phyloP scores from a whole-genome alignment of 2,888 invertebrate species.

The Sphaeridia pumilis region DNA sequence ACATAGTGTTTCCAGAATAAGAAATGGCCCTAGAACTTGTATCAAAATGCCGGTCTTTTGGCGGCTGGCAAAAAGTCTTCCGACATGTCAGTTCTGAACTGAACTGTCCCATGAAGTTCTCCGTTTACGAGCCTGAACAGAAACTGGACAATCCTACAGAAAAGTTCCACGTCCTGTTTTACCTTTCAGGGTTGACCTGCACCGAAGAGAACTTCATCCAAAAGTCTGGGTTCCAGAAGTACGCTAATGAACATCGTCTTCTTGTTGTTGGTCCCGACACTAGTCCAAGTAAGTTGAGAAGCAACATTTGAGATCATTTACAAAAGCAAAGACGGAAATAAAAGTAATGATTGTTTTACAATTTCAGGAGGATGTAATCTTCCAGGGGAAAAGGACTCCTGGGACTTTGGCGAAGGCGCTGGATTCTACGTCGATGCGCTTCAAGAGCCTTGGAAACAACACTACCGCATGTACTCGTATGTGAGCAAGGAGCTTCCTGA shows the following conservation, averaged over 20 bases:
- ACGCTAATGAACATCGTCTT: conserved; percentile 73
- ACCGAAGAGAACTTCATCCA: conserved; percentile 90
- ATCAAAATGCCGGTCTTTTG: conserved; percentile 61
- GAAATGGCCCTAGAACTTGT: conserved; percentile 39
- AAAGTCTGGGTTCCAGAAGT: conserved; percentile 88
- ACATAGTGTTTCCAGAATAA: too few relatives aligned
- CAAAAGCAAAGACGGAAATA: too few relatives aligned
- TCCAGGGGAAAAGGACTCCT: conserved; percentile 78
- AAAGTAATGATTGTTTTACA: too few relatives aligned
- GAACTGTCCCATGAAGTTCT: conserved; percentile 86
- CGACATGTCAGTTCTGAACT: conserved; percentile 50
- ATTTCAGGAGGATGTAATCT: conserved; percentile 57
- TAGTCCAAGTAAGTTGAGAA: conserved; percentile 65
- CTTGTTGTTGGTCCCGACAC: conserved; percentile 91
- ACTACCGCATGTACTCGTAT: conserved; percentile 93
- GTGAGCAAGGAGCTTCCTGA: conserved; percentile 73
- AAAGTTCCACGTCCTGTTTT: conserved; percentile 70
- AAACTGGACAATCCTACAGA: conserved; percentile 48
- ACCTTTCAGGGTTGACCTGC: conserved; percentile 84
- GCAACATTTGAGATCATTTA: too few relatives aligned
- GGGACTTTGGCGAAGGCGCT: conserved; percentile 91
- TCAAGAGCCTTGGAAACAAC: conserved; percentile 75
- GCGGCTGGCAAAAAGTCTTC: conserved; percentile 73
- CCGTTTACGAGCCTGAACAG: conserved; percentile 69
- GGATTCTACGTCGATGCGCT: conserved; percentile 93